phyloP scores from a whole-genome alignment of 92 coral and sea anemone species.

The Pocillopora grandis region DNA sequence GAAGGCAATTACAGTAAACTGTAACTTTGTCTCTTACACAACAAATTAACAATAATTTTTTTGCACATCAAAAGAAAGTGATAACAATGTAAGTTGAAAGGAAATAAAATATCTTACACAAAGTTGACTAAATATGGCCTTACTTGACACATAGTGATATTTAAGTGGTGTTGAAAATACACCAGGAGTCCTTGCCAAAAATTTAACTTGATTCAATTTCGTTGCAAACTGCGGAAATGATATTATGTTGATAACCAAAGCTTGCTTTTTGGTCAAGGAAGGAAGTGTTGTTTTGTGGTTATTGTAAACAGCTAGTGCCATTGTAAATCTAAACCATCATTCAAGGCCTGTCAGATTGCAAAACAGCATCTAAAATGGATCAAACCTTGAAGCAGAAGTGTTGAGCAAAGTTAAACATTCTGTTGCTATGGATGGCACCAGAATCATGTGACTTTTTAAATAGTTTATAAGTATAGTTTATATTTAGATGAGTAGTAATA shows the following conservation, averaged over 20 bases:
- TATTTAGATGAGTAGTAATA: neutral
- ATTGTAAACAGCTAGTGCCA: conserved; percentile 1
- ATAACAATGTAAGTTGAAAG: too few species aligned
- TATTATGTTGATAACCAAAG: neutral
- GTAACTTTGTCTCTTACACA: too few species aligned
- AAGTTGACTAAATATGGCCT: neutral
- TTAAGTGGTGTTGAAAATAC: neutral
- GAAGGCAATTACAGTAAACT: too few species aligned
- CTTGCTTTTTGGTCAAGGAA: conserved; percentile 17
- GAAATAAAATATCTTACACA: neutral
- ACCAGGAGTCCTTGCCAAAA: neutral
- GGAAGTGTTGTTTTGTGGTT: conserved; percentile 20
- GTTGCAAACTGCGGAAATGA: conserved; percentile 21
- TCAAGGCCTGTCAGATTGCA: neutral
- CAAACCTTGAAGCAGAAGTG: neutral
- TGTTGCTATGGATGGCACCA: conserved; percentile 30
- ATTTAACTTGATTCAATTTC: conserved; percentile 8
- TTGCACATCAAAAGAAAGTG: too few species aligned
- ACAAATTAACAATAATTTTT: too few species aligned
- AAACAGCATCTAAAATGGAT: neutral
- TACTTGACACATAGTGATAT: conserved; percentile 13
- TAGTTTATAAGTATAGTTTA: neutral
- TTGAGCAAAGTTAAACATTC: conserved; percentile 23
- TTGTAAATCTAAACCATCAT: neutral
- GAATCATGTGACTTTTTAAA: conserved; percentile 14